A percentile compares a stretch with the other conserved stretches of the same genome.
These are phyloP conservation scores for Alca torda DNA, from an alignment of 2,797 vertebrate genomes.

Conservation along the genomic window DNA sequence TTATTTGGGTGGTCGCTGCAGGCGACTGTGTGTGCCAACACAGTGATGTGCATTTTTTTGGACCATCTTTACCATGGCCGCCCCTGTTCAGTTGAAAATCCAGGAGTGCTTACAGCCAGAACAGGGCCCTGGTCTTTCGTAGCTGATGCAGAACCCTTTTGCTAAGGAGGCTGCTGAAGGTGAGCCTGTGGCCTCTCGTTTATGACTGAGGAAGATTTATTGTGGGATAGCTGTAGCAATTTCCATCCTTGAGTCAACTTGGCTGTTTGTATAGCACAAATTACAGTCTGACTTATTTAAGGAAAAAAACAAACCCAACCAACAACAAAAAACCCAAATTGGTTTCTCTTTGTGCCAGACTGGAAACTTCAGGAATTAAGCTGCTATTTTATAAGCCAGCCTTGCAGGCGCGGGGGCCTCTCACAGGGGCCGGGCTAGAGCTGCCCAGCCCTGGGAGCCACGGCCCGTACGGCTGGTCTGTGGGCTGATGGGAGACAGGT, in stretches of 20 bases:
- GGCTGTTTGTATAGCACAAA: conserved; percentile 53
- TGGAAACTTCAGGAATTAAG: conserved; percentile 18
- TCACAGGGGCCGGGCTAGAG: not conserved
- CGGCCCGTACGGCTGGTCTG: not conserved
- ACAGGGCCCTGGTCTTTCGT: not conserved
- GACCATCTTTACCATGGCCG: not conserved
- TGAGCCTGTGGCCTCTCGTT: not conserved
- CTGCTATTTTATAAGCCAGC: not conserved
- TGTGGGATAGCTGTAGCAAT: not conserved
- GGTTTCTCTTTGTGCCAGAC: conserved; percentile 6
- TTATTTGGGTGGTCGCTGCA: not conserved
- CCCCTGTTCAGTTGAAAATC: not conserved
- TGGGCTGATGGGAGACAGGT: not conserved
- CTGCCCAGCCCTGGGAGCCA: not conserved
- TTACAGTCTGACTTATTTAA: conserved; percentile 55
- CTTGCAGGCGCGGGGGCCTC: not conserved
- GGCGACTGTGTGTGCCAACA: rapidly evolving
- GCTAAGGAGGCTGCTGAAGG: not conserved
- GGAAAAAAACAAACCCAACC: not conserved
- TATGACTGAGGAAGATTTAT: not conserved
- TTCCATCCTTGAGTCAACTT: conserved; percentile 35
- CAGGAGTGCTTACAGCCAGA: not conserved
- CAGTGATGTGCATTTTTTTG: rapidly evolving
- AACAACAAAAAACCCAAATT: not conserved
- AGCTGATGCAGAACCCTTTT: not conserved